phyloP scores from a whole-genome alignment of 2,113 vertebrate species.

The Sceloporus tristichus region DNA sequence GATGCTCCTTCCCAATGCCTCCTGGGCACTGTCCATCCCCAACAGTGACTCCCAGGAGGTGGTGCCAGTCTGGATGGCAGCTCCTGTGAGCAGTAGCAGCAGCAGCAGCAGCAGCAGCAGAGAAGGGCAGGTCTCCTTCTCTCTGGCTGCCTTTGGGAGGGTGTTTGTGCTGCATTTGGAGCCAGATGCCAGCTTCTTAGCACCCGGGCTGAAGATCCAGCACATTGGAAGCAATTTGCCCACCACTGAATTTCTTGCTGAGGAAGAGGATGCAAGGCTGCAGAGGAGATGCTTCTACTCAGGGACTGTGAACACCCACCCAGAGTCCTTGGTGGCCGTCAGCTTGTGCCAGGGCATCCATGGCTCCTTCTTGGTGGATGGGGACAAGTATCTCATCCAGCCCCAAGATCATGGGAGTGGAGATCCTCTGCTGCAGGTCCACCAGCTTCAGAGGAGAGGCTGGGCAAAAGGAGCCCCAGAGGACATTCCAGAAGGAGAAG shows the following conservation, averaged over 20 bases:
- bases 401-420: constrained; percentile 68
- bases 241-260: not conserved
- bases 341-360: constrained; percentile 86
- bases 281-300: constrained; percentile 84
- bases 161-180: constrained; percentile 79
- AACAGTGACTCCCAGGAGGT: constrained; percentile 66
- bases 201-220: constrained; percentile 81
- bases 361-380: constrained; percentile 84
- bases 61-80: constrained; percentile 57
- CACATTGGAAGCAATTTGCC: constrained; percentile 59
- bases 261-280: constrained; percentile 37
- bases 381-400: constrained; percentile 83
- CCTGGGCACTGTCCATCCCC: constrained; percentile 60
- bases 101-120: constrained; percentile 61
- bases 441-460: constrained; percentile 54
- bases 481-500: not conserved
- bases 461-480: not conserved
- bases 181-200: constrained; percentile 85
- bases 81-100: constrained; percentile 56
- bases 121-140: constrained; percentile 52
- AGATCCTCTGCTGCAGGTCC: constrained; percentile 59
- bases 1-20: constrained; percentile 56
- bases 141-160: constrained; percentile 81
- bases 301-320: constrained; percentile 78
- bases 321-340: constrained; percentile 82